phyloP scores from a whole-genome alignment of 2,888 invertebrate species.

The Torymus tubicola region DNA sequence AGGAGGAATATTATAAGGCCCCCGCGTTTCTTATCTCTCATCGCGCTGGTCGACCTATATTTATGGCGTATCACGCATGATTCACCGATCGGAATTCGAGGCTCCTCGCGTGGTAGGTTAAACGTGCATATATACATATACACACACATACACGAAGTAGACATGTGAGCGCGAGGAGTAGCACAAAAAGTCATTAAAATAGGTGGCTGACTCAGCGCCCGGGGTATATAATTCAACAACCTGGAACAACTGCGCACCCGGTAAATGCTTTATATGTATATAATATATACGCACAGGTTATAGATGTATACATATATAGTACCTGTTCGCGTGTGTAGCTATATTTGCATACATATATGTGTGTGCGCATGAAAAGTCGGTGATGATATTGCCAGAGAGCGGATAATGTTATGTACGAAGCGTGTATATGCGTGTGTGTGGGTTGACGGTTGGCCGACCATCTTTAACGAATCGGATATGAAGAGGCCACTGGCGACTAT shows the following conservation, averaged over 20 bases:
- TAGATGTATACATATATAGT: too few relatives aligned
- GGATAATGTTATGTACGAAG: slow-evolving; percentile 14
- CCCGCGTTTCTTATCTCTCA: slow-evolving; percentile 42
- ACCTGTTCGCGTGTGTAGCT: too few relatives aligned
- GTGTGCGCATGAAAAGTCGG: neutral
- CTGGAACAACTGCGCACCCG: slow-evolving; percentile 15
- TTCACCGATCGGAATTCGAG: slow-evolving; percentile 64
- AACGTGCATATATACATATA: slow-evolving; percentile 16
- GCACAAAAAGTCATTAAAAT: slow-evolving; percentile 35
- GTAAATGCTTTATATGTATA: too few relatives aligned
- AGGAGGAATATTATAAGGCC: slow-evolving; percentile 29
- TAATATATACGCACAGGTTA: too few relatives aligned
- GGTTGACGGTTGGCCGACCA: slow-evolving; percentile 56
- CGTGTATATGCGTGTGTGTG: neutral
- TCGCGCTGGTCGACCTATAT: slow-evolving; percentile 64
- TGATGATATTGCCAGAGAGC: neutral
- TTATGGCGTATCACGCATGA: slow-evolving; percentile 61
- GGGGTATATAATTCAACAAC: slow-evolving; percentile 3
- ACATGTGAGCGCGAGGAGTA: neutral
- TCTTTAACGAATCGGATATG: slow-evolving; percentile 58
- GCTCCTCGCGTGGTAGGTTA: slow-evolving; percentile 36
- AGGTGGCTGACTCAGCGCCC: slow-evolving; percentile 29
- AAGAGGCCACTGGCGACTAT: neutral
- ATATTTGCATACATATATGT: too few relatives aligned
- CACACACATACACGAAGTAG: too few relatives aligned